Percentiles rank a stretch among this genome's conserved stretches.
These are phyloP conservation scores for Drosophila kanapiae DNA, from an alignment of 1,140 invertebrate species.

Conservation along the genomic window DNA sequence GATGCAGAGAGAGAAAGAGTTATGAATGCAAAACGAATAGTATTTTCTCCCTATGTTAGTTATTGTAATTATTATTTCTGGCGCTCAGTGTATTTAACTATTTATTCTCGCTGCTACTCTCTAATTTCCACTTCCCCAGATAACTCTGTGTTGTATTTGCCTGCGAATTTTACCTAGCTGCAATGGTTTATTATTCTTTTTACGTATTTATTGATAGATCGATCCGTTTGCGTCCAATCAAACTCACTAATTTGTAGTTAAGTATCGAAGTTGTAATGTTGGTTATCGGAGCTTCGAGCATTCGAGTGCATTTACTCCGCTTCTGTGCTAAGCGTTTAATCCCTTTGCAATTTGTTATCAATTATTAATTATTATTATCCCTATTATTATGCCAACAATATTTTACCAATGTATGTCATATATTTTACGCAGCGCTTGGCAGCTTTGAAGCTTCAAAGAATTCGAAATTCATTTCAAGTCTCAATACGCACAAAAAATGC, in stretches of 20 bases:
- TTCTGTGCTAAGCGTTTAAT: slow-evolving; percentile 17
- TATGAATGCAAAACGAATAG: slow-evolving; percentile 68
- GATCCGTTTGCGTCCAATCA: slow-evolving; percentile 70
- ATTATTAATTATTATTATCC: slow-evolving; percentile 15
- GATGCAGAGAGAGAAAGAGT: slow-evolving; percentile 57
- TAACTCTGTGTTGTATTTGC: slow-evolving; percentile 43
- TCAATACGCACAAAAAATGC: slow-evolving; percentile 50
- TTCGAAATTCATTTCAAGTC: slow-evolving; percentile 52
- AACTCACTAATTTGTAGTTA: slow-evolving; percentile 53
- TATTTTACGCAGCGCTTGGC: slow-evolving; percentile 41
- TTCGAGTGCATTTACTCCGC: slow-evolving; percentile 35
- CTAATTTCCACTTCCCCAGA: slow-evolving; percentile 32
- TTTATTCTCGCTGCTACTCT: slow-evolving; percentile 61
- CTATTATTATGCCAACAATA: slow-evolving; percentile 4
- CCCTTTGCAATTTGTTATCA: slow-evolving; percentile 28
- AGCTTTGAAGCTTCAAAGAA: slow-evolving; percentile 51
- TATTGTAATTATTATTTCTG: slow-evolving; percentile 72
- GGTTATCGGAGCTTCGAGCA: slow-evolving; percentile 32
- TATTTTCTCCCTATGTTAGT: slow-evolving; percentile 69
- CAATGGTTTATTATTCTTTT: slow-evolving; percentile 24
- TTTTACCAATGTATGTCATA: slow-evolving; percentile 25
- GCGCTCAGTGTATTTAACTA: slow-evolving; percentile 58
- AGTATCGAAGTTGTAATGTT: slow-evolving; percentile 43
- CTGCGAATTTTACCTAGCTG: slow-evolving; percentile 50
- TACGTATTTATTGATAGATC: slow-evolving; percentile 52